These are phyloP conservation scores for Symphodus melops DNA, from an alignment of 2,113 vertebrate species.

Conservation along the genomic window DNA sequence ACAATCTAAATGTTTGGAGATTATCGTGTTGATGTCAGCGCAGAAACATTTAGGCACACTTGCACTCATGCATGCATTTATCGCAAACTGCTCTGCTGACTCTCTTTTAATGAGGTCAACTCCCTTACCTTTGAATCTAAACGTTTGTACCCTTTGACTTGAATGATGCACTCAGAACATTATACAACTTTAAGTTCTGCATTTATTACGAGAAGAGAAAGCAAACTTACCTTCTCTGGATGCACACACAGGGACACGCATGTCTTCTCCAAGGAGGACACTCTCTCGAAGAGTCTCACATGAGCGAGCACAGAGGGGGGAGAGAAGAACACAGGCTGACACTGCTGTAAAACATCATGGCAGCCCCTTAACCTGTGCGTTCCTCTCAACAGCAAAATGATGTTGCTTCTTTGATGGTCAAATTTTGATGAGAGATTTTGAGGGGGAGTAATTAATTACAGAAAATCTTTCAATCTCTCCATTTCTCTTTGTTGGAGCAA, in stretches of 20 bases:
- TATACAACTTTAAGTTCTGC: background rate
- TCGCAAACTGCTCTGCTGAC: background rate
- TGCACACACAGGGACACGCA: conserved; percentile 19
- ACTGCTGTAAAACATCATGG: conserved; percentile 69
- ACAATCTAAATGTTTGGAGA: conserved; percentile 16
- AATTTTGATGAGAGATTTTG: background rate
- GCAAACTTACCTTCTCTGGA: conserved; percentile 24
- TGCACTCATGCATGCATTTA: background rate
- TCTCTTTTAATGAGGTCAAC: background rate
- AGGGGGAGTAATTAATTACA: conserved; percentile 17
- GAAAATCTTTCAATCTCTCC: background rate
- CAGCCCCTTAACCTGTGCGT: conserved; percentile 56
- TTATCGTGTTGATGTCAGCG: background rate
- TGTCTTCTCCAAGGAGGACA: conserved; percentile 54
- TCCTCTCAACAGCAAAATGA: conserved; percentile 52
- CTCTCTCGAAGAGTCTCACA: conserved; percentile 43
- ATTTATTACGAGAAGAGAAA: conserved; percentile 7
- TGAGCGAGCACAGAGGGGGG: conserved; percentile 70
- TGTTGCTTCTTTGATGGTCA: conserved; percentile 9
- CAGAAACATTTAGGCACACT: background rate
- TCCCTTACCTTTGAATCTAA: background rate
- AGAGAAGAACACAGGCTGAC: conserved; percentile 65
- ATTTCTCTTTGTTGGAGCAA: background rate
- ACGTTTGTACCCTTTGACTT: no score
- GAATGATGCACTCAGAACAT: background rate